Evolutionary conservation across 2,113 vertebrate genomes (phyloP).

Genomic region (Astur gentilis): DNA sequence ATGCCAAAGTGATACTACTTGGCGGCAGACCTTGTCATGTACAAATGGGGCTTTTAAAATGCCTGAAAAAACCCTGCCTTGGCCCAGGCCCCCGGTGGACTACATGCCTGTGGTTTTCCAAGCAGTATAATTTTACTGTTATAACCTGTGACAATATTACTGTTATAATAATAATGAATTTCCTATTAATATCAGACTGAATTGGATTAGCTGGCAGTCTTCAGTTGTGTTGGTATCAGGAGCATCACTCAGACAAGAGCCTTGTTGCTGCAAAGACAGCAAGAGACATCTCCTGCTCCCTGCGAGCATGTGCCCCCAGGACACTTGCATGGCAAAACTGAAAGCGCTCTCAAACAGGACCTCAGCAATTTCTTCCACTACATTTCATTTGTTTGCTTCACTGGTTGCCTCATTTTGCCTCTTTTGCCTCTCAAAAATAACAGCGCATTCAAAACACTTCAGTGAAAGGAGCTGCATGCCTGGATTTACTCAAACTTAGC

Average conservation of each 20-base stretch:
- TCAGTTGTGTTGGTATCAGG: neutral
- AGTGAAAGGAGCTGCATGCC: neutral
- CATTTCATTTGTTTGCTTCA: neutral
- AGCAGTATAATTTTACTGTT: neutral
- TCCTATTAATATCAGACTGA: neutral
- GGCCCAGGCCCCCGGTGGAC: neutral
- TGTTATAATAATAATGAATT: neutral
- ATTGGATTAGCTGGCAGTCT: neutral
- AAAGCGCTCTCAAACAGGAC: neutral
- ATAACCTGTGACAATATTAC: neutral
- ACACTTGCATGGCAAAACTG: fast-evolving
- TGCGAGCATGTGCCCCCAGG: fast-evolving
- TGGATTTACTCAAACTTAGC: neutral
- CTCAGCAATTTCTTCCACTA: neutral
- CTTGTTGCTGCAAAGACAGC: fast-evolving
- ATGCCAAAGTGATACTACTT: neutral
- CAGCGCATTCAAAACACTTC: neutral
- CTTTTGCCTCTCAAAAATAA: neutral
- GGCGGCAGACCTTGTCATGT: neutral
- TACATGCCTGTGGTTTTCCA: fast-evolving
- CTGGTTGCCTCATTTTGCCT: neutral
- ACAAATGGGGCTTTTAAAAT: neutral
- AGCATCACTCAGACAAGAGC: neutral
- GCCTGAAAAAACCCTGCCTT: neutral
- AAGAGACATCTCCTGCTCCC: neutral